These are phyloP conservation scores for Piezodorus guildinii DNA, from an alignment of 1,140 invertebrate genomes.

Conservation along the genomic window DNA sequence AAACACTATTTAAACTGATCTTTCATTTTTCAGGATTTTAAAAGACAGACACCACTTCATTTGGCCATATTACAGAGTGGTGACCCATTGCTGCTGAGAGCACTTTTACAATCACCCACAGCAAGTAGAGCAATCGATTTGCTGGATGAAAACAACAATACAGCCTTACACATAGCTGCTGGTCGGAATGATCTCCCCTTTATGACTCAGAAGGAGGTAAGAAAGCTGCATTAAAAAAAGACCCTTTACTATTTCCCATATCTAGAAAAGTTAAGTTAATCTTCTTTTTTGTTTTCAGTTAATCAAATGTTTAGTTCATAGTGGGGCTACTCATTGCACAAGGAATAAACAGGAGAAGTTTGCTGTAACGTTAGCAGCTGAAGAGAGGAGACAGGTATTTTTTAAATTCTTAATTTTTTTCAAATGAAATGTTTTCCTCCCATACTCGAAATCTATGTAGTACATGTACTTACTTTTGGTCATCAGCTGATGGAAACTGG, in stretches of 20 bases:
- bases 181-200: neutral
- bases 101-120: neutral
- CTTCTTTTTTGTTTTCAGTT: neutral
- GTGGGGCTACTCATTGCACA: neutral
- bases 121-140: neutral
- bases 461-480: too few relatives aligned
- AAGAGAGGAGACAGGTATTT: neutral
- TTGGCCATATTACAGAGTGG: neutral
- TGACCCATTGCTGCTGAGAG: neutral
- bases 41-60: neutral
- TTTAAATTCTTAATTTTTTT: too few relatives aligned
- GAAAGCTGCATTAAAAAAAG: neutral
- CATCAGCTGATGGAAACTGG: too few relatives aligned
- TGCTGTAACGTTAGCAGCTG: neutral
- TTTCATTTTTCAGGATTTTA: neutral
- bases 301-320: neutral
- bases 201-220: neutral
- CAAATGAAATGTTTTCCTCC: too few relatives aligned
- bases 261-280: neutral
- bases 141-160: neutral
- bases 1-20: too few relatives aligned
- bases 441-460: too few relatives aligned
- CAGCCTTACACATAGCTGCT: neutral
- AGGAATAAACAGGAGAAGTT: conserved; percentile 2
- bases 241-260: neutral